Conservation (phyloP, 23 tunicate genomes). For the Trididemnum clinides region DNA sequence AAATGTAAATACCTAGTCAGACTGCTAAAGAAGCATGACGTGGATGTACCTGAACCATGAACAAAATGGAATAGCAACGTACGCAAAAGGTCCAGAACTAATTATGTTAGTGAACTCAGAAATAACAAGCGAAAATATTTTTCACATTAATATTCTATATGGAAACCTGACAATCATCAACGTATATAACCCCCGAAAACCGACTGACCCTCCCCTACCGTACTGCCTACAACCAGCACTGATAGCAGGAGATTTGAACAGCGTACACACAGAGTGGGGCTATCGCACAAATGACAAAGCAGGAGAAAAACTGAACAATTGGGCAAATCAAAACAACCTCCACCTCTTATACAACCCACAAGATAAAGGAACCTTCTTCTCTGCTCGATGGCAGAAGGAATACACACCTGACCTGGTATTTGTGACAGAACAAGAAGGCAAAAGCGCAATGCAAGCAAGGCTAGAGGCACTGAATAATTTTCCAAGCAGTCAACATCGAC, state of each 20-base stretch:
- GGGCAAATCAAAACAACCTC: neutral
- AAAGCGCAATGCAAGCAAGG: neutral
- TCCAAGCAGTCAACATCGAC: constrained; percentile 21
- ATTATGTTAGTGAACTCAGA: no score
- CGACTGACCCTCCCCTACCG: neutral
- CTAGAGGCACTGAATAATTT: neutral
- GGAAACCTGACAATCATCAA: no score
- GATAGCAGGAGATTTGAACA: constrained; percentile 1
- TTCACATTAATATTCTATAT: no score
- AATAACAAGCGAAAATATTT: no score
- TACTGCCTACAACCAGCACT: neutral
- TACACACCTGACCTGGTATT: constrained; percentile 12
- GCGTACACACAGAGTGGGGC: constrained; percentile 12
- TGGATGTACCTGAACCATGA: neutral
- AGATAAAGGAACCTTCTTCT: constrained; percentile 23
- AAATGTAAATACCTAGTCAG: neutral
- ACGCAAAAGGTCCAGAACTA: no score
- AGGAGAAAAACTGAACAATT: neutral
- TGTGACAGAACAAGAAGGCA: neutral
- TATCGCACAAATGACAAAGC: constrained; percentile 3
- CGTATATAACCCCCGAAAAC: neutral
- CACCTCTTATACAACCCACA: constrained; percentile 10
- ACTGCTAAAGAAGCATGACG: neutral
- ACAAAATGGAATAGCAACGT: no score
- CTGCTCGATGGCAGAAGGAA: constrained; percentile 20